Conservation (phyloP, 2,113 vertebrate species). For the Phalacrocorax brasilianus region DNA sequence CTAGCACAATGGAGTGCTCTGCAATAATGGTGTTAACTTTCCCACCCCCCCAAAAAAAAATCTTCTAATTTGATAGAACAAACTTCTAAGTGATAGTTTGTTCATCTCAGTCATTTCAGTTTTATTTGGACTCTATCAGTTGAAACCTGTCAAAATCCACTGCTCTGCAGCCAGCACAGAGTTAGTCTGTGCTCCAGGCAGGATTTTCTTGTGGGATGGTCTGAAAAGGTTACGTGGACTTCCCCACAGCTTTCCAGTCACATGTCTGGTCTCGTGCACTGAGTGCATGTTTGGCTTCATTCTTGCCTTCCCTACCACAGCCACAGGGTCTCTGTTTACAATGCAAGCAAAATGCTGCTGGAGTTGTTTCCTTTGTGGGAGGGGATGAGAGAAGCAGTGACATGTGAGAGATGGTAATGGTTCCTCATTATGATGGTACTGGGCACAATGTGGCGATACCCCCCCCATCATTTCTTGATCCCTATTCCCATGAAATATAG, state of each 20-base stretch:
- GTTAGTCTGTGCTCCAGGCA: not conserved
- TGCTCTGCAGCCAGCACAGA: not conserved
- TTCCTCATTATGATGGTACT: not conserved
- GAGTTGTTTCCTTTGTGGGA: not conserved
- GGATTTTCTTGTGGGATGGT: not conserved
- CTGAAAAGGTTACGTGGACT: not conserved
- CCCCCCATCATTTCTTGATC: not conserved
- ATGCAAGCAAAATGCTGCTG: not conserved
- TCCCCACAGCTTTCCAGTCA: not conserved
- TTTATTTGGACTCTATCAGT: not conserved
- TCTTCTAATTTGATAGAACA: too few relatives aligned
- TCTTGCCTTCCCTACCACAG: not conserved
- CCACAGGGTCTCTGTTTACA: not conserved
- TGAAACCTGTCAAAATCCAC: not conserved
- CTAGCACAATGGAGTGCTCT: not conserved
- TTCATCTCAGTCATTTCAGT: not conserved
- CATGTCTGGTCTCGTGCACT: fast-evolving
- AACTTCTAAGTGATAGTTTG: not conserved
- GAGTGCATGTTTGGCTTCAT: not conserved
- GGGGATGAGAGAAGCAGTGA: not conserved
- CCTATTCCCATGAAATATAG: not conserved
- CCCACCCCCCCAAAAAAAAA: not conserved
- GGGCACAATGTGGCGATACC: not conserved
- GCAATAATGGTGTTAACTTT: not conserved
- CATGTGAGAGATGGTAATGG: not conserved